Evolutionary conservation across 2,888 invertebrate genomes (phyloP), one percentile per base, ranked within the genome.

Genomic region (Rotaria socialis): DNA sequence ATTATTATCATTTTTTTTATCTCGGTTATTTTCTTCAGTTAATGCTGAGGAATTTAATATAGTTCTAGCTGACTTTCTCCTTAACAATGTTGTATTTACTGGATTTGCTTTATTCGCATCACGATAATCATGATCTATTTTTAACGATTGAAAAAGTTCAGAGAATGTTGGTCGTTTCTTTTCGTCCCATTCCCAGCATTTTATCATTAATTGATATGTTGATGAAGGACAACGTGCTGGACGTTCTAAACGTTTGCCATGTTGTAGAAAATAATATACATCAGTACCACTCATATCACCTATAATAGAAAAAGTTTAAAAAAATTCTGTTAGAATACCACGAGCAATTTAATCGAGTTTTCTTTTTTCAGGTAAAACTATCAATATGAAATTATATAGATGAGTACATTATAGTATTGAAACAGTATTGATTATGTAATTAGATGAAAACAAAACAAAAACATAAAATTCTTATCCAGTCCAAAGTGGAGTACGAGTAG

Each of bases 171-270:
- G 87, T 24, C 87, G 56, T 84, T 87, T 85, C 14, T 84, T 60
- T 55, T 87, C 87, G 8, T 74, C 84, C 84, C 84, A 87, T 47
- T 87, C 85, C 87, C 87, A 87, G 35, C 85, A 85, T 60, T 85
- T 84, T 4, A 87, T 47, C 87, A 87, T 87, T 11, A 85, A 41
- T 60, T 85, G 85, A 67, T 87, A 87, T 10, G 60, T 87, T 35
- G 85, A 80, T 52, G 84, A 84, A 55, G 87, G 85, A 50, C 87
- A 87, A 19, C 50, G 56, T 43, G 47, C 16, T 22, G 87, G 87
- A 41, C 87, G 60, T 74, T 87, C 85, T 22, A 87, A 74, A n/a
- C 87, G 43, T 52, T 85, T 75, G 2, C 84, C 84, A 14, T 75
- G 50, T 41, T 87, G 85, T 56, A 87, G 55, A 67, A 35, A 85